These are phyloP conservation scores for Setophaga petechia DNA, from an alignment of 2,113 vertebrate species.

Conservation along the genomic window DNA sequence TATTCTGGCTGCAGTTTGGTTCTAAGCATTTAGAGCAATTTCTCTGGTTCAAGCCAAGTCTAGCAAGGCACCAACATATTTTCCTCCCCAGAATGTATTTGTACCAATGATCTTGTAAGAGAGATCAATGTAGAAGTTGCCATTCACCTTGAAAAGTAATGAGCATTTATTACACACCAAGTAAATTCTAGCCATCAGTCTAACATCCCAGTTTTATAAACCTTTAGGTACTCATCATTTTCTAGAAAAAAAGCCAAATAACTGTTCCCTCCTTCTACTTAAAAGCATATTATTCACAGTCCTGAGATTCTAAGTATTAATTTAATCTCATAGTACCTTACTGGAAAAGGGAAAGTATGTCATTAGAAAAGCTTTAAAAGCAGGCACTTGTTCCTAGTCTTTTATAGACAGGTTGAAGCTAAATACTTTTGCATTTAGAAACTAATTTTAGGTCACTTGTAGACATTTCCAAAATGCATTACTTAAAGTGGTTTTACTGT, in stretches of 20 bases:
- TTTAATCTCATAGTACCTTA: background rate
- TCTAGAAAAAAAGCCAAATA: background rate
- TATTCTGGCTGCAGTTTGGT: background rate
- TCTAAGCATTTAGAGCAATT: background rate
- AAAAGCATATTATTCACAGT: background rate
- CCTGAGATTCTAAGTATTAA: background rate
- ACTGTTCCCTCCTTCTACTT: background rate
- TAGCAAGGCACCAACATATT: background rate
- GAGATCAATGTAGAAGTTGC: background rate
- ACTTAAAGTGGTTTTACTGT: background rate
- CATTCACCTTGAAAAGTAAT: background rate
- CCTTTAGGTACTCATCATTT: background rate
- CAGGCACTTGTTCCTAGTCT: background rate
- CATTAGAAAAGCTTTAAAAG: background rate
- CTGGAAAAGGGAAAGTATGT: background rate
- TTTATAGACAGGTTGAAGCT: background rate
- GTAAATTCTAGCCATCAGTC: background rate
- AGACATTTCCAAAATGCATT: background rate
- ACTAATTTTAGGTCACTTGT: background rate
- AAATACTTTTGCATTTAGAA: background rate
- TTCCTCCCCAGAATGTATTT: background rate
- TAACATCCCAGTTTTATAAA: background rate
- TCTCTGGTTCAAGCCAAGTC: background rate
- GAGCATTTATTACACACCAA: background rate
- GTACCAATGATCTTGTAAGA: rapidly evolving